Evolutionary conservation across 2,888 invertebrate genomes (phyloP).

Genomic region (Drosophila paramelanica): DNA sequence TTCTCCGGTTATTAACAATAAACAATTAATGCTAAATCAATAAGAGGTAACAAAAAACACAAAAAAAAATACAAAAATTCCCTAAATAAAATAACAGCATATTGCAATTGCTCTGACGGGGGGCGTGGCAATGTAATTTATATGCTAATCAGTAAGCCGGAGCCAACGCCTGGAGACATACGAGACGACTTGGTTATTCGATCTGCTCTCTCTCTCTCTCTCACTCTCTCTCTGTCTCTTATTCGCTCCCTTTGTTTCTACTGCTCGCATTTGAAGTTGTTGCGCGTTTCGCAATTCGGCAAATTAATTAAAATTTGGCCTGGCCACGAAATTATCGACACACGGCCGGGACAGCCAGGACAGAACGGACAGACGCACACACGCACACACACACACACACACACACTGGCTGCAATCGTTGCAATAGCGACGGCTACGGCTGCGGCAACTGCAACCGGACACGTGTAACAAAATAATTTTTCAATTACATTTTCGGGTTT

Average conservation of each 20-base stretch:
- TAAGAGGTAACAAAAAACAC: constrained; percentile 32
- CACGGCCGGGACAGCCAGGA: constrained; percentile 10
- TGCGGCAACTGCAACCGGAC: constrained; percentile 42
- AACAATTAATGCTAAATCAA: constrained; percentile 80
- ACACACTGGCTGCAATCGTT: constrained; percentile 1
- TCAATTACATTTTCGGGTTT: constrained; percentile 79
- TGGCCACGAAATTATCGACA: constrained; percentile 69
- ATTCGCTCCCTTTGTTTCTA: too few relatives aligned
- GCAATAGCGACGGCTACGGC: constrained; percentile 14
- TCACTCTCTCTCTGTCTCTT: background rate
- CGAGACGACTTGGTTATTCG: constrained; percentile 1
- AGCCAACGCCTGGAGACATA: constrained; percentile 6
- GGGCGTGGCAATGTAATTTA: constrained; percentile 66
- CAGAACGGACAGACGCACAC: background rate
- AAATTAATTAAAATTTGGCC: constrained; percentile 75
- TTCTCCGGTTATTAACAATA: constrained; percentile 71
- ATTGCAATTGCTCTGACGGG: constrained; percentile 33
- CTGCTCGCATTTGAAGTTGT: constrained; percentile 29
- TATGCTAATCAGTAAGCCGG: constrained; percentile 67
- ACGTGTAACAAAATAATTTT: constrained; percentile 79
- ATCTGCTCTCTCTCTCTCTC: too few relatives aligned
- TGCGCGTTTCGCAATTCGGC: constrained; percentile 31
- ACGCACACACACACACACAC: too few relatives aligned
- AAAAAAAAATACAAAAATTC: constrained; percentile 27
- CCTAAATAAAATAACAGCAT: constrained; percentile 6